These are phyloP conservation scores for Folsomia manolachei DNA, from an alignment of 2,888 invertebrate species.

Conservation along the genomic window DNA sequence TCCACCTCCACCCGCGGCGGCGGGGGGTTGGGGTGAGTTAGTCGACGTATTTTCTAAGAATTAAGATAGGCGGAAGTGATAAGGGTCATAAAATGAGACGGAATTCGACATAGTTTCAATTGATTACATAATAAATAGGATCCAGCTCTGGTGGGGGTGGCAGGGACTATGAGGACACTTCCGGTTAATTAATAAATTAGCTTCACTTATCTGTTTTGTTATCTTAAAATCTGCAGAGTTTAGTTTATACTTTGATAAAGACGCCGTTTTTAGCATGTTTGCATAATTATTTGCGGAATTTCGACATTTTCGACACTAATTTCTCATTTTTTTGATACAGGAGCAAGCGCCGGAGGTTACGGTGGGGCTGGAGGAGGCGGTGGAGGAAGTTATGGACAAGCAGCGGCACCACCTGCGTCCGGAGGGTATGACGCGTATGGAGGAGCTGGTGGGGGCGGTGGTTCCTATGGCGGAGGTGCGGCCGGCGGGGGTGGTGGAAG, in stretches of 20 bases:
- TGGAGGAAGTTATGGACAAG: conserved; percentile 30
- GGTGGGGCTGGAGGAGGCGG: conserved; percentile 29
- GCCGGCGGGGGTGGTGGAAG: conserved; percentile 27
- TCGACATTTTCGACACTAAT: no score
- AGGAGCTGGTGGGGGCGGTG: conserved; percentile 28
- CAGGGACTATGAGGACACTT: not conserved
- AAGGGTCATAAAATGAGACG: no score
- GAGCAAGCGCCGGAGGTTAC: conserved; percentile 18
- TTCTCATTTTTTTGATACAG: not conserved
- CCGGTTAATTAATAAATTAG: not conserved
- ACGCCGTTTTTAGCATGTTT: not conserved
- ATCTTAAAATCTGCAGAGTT: not conserved
- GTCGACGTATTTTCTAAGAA: no score
- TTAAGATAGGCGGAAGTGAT: no score
- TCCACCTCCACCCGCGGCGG: conserved; percentile 3
- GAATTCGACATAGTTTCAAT: no score
- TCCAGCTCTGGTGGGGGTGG: not conserved
- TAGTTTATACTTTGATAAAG: not conserved
- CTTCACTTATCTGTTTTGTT: no score
- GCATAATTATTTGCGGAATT: not conserved
- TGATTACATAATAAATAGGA: not conserved
- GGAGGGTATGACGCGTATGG: conserved; percentile 37
- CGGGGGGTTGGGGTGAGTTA: conserved; percentile 6
- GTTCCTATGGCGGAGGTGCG: conserved; percentile 27
- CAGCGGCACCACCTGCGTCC: conserved; percentile 33